Base-by-base conservation (phyloP, 2,113 vertebrate species). In the Poecile atricapillus region DNA sequence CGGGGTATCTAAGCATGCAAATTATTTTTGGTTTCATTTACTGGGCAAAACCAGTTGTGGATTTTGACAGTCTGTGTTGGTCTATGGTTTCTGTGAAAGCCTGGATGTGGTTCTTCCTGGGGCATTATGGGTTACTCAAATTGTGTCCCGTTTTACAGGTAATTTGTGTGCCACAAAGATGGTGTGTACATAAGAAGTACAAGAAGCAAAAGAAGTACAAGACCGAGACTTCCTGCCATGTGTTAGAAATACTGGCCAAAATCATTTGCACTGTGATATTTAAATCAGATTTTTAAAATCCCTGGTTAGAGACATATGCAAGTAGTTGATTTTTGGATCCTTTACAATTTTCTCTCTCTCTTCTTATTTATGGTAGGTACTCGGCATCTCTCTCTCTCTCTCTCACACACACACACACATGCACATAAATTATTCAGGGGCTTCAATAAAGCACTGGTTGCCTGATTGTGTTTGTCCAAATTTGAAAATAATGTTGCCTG, bases 271-370 rank as follows among this genome's bases (percentile, higher is more conserved):
- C 70, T 95, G 85, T 69, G 63, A 87, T 94, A 93, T 93, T 93
- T 76, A 93, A 90, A 93, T 93, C 41, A 78, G 78, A n/a, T 52
- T 69, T 90, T 87, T 39, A 77, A 95, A 87, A 77, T 37, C 70
- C 37, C 33, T 28, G 55, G 63, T 89, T 7, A 6, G 65, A 78
- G 63, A 93, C 94, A 90, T 84, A 92, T 89, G 83, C 52, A 92
- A 94, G 93, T 31, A 88, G 88, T 90, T 92, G 83, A 74, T 68
- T 93, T 94, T 88, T 94, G 82, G 78, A 83, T 80, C 31, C 37
- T 44, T 86, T 85, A 88, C 85, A 90, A 53, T 74, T 95, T 80
- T 93, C 18, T 86, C 80, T 76, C 68, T 75, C 46, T 74, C 69
- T 83, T 49, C 23, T 50, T 87, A 75, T 80, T 91, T 91, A 70